Evolutionary conservation across 2,113 vertebrate genomes (phyloP), one percentile per base, ranked within the genome.

Genomic region (Pseudonaja textilis): DNA sequence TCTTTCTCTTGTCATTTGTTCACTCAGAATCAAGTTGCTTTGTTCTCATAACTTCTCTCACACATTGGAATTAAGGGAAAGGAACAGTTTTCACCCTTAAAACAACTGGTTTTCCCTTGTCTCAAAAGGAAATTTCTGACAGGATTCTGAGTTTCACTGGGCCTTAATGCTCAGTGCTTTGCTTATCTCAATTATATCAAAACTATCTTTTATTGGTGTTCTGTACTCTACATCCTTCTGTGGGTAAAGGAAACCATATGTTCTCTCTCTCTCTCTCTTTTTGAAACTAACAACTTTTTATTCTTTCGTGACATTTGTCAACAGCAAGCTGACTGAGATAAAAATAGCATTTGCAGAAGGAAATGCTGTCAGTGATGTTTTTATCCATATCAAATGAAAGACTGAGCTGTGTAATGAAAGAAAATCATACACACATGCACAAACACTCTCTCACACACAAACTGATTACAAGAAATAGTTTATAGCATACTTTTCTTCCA

Each of bases 401-500:
- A 92, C 42, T 55, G 39, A 94, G 89, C 90, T 96, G 86, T 91
- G 1, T 10, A 52, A 64, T 61, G 93, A 55, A 90, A 87, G 88
- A 74, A n/a, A 39, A 14, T 14, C 34, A 20, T 1, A 39, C 14
- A 34, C n/a, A 74, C 29, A 74, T 1, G 12, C n/a, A 74, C 29
- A 74, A 1, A 69, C 5, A 39, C 14, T 16, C 29, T 1, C n/a
- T 0, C 1, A 34, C n/a, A 39, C 5, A 74, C n/a, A 59, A 59
- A 59, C 22, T 95, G 91, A 96, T 95, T 94, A 61, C 55, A 94
- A 95, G 93, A 96, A 96, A 96, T 92, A 96, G 91, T 89, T 94
- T 95, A 90, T 88, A 95, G 52, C 59, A 90, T 85, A 92, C 92
- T 96, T 95, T 94, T 94, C 94, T 95, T 92, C 88, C 55, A 69